Evolutionary conservation across 2,113 vertebrate species (phyloP).

Genomic region (Xerus inauris): DNA sequence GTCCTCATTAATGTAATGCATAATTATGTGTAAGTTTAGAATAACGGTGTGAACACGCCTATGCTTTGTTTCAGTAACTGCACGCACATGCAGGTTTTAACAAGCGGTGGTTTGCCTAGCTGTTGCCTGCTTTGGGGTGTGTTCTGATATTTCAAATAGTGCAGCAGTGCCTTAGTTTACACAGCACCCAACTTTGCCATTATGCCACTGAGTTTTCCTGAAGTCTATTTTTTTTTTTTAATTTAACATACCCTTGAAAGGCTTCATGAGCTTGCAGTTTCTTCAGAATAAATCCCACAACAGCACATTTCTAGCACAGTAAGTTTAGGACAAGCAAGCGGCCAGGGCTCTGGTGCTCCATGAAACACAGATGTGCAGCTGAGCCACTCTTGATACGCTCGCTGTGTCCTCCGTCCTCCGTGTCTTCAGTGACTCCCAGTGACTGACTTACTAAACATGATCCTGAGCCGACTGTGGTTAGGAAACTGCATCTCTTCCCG

Average conservation of each 20-base stretch:
- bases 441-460: neutral
- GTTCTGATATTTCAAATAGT: accelerated
- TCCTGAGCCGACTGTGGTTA: neutral
- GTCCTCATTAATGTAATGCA: neutral
- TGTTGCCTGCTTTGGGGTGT: accelerated
- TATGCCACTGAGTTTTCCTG: neutral
- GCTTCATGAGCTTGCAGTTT: neutral
- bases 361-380: neutral
- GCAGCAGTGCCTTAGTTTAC: neutral
- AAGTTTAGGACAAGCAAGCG: neutral
- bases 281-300: neutral
- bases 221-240: neutral
- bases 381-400: neutral
- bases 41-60: accelerated
- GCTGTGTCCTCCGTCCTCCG: neutral
- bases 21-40: too few relatives aligned
- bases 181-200: too few relatives aligned
- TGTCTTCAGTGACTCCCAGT: neutral
- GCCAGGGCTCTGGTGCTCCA: neutral
- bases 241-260: neutral
- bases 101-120: accelerated
- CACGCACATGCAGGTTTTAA: accelerated
- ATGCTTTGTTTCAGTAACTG: neutral
- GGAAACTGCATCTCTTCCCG: neutral
- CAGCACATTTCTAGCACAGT: neutral